phyloP scores from a whole-genome alignment of 2,113 vertebrate genomes.

The Menidia beryllina region DNA sequence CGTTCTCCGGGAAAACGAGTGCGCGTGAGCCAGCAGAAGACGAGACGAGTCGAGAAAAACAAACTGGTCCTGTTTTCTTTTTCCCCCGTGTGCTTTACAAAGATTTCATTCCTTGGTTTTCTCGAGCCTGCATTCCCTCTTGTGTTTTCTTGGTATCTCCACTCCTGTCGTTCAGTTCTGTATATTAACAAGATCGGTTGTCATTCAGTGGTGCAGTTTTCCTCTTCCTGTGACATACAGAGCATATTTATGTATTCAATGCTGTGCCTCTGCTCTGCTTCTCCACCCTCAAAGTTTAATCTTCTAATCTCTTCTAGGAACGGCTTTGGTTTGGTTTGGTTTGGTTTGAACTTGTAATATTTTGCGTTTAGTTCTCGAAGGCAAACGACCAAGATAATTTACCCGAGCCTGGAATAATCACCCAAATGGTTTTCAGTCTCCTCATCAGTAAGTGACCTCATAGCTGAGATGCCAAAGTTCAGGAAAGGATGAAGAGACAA shows the following conservation, averaged over 20 bases:
- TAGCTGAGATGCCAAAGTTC: conserved; percentile 73
- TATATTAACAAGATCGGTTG: conserved; percentile 29
- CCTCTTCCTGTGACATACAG: conserved; percentile 28
- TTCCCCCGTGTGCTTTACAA: conserved; percentile 14
- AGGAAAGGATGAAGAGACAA: conserved; percentile 36
- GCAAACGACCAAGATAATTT: conserved; percentile 25
- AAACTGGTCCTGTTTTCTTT: conserved; percentile 8
- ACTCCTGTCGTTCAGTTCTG: conserved; percentile 17
- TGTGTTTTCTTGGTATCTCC: conserved; percentile 10
- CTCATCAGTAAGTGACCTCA: conserved; percentile 57
- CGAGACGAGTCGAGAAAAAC: conserved; percentile 26
- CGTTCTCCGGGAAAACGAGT: conserved; percentile 87
- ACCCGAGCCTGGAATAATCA: conserved; percentile 43
- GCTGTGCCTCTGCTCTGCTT: conserved; percentile 67
- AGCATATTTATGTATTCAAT: conserved; percentile 52
- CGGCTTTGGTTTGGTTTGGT: conserved; percentile 45
- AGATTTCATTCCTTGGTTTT: conserved; percentile 29
- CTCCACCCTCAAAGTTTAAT: conserved; percentile 34
- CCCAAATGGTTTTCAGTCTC: conserved; percentile 44
- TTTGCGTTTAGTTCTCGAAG: conserved; percentile 47
- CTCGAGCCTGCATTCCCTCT: conserved; percentile 42
- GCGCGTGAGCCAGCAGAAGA: conserved; percentile 71
- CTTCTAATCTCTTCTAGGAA: conserved; percentile 24
- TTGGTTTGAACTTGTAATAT: conserved; percentile 49
- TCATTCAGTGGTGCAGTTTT: conserved; percentile 3